These are phyloP conservation scores for Sylvilagus bachmani DNA, from an alignment of 2,113 vertebrate genomes.

Conservation along the genomic window DNA sequence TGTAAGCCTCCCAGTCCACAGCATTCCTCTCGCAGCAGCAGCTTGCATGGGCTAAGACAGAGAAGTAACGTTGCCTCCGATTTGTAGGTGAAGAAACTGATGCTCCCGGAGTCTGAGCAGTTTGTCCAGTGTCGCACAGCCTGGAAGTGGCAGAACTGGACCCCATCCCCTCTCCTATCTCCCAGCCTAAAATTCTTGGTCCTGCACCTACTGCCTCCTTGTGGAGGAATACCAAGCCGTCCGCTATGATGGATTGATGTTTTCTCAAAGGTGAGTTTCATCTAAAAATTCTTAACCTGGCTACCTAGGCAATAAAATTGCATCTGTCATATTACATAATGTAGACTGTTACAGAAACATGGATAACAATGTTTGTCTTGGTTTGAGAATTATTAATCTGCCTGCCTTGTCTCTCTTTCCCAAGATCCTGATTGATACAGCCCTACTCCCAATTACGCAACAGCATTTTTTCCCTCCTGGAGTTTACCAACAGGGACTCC, in stretches of 20 bases:
- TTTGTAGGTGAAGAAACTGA: background rate
- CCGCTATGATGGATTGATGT: background rate
- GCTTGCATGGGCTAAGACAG: background rate
- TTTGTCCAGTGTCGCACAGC: background rate
- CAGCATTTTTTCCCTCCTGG: conserved; percentile 28
- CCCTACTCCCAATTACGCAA: background rate
- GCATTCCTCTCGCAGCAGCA: background rate
- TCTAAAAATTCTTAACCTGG: conserved; percentile 38
- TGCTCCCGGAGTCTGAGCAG: background rate
- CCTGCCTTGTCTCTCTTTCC: background rate
- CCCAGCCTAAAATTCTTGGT: background rate
- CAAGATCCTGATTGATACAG: conserved; percentile 40
- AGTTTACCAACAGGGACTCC: conserved; percentile 15
- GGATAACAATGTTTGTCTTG: conserved; percentile 36
- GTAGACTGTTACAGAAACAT: conserved; percentile 51
- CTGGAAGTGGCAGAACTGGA: background rate
- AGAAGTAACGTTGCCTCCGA: background rate
- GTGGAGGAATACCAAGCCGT: background rate
- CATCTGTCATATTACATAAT: conserved; percentile 42
- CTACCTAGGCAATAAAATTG: conserved; percentile 31
- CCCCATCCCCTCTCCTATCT: background rate
- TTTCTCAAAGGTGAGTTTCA: background rate
- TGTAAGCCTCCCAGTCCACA: background rate
- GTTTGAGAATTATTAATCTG: conserved; percentile 56
- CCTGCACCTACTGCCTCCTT: background rate